Evolutionary conservation across 2,888 invertebrate genomes (phyloP).

Genomic region (Adelphocoris suturalis): DNA sequence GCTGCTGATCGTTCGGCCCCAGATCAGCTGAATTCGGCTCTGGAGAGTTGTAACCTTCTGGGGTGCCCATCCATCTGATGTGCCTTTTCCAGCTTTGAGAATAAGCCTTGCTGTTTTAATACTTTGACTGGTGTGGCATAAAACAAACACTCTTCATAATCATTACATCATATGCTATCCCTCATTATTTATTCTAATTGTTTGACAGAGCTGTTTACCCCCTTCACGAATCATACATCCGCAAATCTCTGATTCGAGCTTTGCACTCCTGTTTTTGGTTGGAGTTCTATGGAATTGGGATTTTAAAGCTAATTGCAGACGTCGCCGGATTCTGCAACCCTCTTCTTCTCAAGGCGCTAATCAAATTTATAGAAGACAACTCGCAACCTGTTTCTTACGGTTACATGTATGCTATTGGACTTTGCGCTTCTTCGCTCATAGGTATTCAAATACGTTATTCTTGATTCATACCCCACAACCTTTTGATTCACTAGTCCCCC

Average conservation of each 20-base stretch:
- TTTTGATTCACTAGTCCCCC: background rate
- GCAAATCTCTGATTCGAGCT: constrained; percentile 83
- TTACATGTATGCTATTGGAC: constrained; percentile 84
- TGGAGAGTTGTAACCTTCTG: too few relatives aligned
- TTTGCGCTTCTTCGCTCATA: constrained; percentile 84
- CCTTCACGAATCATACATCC: constrained; percentile 56
- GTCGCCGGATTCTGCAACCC: constrained; percentile 93
- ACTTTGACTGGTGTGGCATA: too few relatives aligned
- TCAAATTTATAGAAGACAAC: constrained; percentile 88
- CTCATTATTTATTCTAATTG: too few relatives aligned
- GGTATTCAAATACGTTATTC: constrained; percentile 80
- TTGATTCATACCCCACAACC: background rate
- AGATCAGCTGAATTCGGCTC: too few relatives aligned
- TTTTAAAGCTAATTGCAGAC: constrained; percentile 91
- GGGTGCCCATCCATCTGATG: too few relatives aligned
- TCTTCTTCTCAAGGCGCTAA: constrained; percentile 89
- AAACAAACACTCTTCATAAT: too few relatives aligned
- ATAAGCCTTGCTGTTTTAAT: too few relatives aligned
- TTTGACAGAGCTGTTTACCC: constrained; percentile 61
- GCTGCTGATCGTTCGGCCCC: too few relatives aligned
- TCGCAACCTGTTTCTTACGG: constrained; percentile 84
- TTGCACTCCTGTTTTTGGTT: constrained; percentile 84
- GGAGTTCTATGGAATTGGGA: constrained; percentile 91
- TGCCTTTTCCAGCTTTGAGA: too few relatives aligned
- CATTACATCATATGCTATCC: too few relatives aligned